Conservation (phyloP, 2,888 invertebrate species). For the Penaeus monodon region DNA sequence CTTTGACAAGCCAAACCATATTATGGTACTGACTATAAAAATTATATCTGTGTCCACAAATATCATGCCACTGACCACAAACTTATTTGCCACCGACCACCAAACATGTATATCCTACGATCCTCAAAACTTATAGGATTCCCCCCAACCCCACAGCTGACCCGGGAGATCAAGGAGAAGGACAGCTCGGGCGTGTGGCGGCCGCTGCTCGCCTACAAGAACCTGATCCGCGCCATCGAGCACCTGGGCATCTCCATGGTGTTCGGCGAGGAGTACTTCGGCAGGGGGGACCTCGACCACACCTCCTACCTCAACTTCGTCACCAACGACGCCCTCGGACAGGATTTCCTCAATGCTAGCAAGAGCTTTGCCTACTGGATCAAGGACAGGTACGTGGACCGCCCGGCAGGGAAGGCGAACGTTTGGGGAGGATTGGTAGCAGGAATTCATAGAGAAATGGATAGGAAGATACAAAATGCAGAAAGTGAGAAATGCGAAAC, state of each 20-base stretch:
- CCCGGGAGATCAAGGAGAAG: conserved; percentile 62
- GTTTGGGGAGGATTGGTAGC: background rate
- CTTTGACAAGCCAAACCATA: too few species aligned
- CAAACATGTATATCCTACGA: too few species aligned
- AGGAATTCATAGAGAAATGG: background rate
- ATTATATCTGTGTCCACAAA: too few species aligned
- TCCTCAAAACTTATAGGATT: too few species aligned
- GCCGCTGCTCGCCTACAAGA: conserved; percentile 71
- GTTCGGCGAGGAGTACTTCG: conserved; percentile 67
- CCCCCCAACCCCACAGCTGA: conserved; percentile 24
- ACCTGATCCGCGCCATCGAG: conserved; percentile 71
- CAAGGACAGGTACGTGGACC: conserved; percentile 65
- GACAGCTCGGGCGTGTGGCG: conserved; percentile 65
- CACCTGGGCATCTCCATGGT: conserved; percentile 71
- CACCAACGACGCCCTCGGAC: conserved; percentile 59
- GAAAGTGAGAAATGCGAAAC: too few species aligned
- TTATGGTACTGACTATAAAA: too few species aligned
- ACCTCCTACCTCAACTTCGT: conserved; percentile 56
- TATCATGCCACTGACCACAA: too few species aligned
- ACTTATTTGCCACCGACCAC: too few species aligned
- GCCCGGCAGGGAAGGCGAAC: background rate
- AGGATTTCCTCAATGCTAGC: conserved; percentile 57
- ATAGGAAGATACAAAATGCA: too few species aligned
- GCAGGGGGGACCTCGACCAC: conserved; percentile 58
- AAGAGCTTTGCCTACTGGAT: conserved; percentile 59